Base-by-base conservation (phyloP, 2,888 invertebrate genomes). In the Therioaphis trifolii region DNA sequence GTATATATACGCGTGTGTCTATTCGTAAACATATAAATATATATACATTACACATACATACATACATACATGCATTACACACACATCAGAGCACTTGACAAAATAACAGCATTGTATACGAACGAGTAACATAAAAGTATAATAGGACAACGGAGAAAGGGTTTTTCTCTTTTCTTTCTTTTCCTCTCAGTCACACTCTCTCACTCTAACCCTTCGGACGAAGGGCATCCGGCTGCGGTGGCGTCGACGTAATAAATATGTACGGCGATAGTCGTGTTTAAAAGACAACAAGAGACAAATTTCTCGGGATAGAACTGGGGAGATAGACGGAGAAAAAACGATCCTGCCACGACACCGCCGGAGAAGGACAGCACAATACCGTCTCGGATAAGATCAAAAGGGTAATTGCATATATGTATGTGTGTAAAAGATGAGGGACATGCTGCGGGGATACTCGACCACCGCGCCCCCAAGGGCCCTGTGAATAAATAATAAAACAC, bases 401-500 rank as follows among this genome's bases (percentile, higher is more conserved):
- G 82, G 63, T 74, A 82, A 82, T 82, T 74, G 82, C 27, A 27
- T 52, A 29, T 46, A 46, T 29, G 9, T 52, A 21, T 46, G 15
- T 21, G 35, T 55, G 40, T 24, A 18, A 18, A 18, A 27, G 18
- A 7, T 18, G 71, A 46, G 71, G 43, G 75, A 58, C 43, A 35
- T n/a, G 75, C 0, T n/a, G 21, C 58, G 74, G 55, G 55, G 55
- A n/a, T 7, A 35, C 35, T 35, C 27, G 27, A n/a, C n/a, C 14
- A 15, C 29, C 68, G 61, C 52, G 14, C 35, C 63, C 82, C 82
- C 74, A 52, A 82, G 82, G 82, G 82, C 11, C 63, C 63, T 74
- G 74, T 82, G 82, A 82, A 82, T 82, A 82, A 82, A 82, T 82
- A 82, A 82, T 82, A 82, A 82, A 82, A 82, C 74, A 46, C 61